These are phyloP conservation scores for Metopolophium dirhodum DNA, from an alignment of 1,140 invertebrate species.

Conservation along the genomic window DNA sequence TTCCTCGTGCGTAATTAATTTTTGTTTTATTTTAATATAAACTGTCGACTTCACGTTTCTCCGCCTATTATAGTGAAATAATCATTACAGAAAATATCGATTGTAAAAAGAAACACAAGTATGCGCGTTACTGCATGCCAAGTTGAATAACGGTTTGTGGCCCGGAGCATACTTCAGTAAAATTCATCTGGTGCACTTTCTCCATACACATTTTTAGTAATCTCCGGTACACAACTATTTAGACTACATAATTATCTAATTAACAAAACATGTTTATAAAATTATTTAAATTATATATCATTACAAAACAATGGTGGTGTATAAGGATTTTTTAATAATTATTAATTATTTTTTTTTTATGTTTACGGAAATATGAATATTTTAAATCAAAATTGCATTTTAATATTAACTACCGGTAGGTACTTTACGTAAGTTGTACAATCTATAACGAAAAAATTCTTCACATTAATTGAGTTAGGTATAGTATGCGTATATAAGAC, in stretches of 20 bases:
- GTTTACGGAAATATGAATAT: background rate
- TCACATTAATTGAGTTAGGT: background rate
- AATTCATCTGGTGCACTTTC: constrained; percentile 50
- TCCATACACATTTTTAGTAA: constrained; percentile 29
- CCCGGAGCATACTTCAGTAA: constrained; percentile 26
- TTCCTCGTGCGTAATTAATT: constrained; percentile 1
- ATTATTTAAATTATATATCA: background rate
- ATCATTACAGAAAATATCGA: constrained; percentile 26
- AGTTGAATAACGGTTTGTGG: constrained; percentile 41
- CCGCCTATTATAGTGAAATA: constrained; percentile 1
- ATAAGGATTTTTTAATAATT: background rate
- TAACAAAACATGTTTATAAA: background rate
- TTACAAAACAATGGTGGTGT: background rate
- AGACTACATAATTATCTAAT: constrained; percentile 1
- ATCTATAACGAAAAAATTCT: background rate
- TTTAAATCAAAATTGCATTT: background rate
- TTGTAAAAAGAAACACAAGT: constrained; percentile 36
- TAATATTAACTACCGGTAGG: background rate
- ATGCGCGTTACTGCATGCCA: background rate
- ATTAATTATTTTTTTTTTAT: background rate
- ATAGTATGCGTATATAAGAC: background rate
- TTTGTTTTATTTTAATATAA: constrained; percentile 15
- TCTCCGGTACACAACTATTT: background rate
- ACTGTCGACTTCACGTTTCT: background rate
- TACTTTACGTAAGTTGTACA: background rate